Evolutionary conservation across 2,113 vertebrate genomes (phyloP).

Genomic region (Phalacrocorax pelagicus): DNA sequence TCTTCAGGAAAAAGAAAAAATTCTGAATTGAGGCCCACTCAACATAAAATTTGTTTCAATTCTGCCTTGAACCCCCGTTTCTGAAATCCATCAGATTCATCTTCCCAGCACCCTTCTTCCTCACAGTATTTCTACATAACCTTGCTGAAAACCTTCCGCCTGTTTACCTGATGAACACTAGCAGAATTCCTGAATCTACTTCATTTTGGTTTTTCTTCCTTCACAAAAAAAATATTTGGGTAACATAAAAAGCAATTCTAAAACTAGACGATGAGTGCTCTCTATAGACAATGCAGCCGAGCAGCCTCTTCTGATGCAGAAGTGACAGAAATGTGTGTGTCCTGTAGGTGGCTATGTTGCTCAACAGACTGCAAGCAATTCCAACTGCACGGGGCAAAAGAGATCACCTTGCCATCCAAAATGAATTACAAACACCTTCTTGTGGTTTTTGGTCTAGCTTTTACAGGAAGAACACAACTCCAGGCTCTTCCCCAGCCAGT

Average conservation of each 20-base stretch:
- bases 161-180: background rate
- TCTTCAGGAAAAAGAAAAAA: background rate
- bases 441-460: background rate
- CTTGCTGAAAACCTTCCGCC: background rate
- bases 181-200: background rate
- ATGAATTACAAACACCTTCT: background rate
- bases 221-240: background rate
- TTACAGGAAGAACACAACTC: background rate
- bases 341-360: slow-evolving; percentile 50
- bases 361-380: background rate
- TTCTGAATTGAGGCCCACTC: background rate
- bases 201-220: background rate
- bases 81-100: background rate
- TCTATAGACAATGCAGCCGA: background rate
- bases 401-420: background rate
- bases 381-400: background rate
- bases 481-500: background rate
- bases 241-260: background rate
- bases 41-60: background rate
- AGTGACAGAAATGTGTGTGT: background rate
- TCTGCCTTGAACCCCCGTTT: background rate
- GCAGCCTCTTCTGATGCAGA: background rate
- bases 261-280: background rate
- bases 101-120: background rate
- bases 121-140: background rate